Evolutionary conservation across 2,113 vertebrate genomes (phyloP).

Genomic region (rat (Rattus norvegicus)): GRCr8 NC_086027.1:34006001-34006500

Average conservation of each 20-base stretch:
- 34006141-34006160: neutral
- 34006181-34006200: neutral
- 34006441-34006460: neutral
- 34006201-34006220: neutral
- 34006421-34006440: neutral
- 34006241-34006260: neutral
- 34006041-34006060: slow-evolving; percentile 63
- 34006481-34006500: neutral
- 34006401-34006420: neutral
- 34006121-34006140: slow-evolving; percentile 10
- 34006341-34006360: neutral
- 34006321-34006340: neutral
- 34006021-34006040: slow-evolving; percentile 64
- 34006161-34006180: neutral
- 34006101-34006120: slow-evolving; percentile 37
- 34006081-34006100: slow-evolving; percentile 48
- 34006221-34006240: neutral
- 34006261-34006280: neutral
- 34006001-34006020: slow-evolving; percentile 68
- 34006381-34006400: neutral
- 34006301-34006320: neutral
- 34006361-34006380: neutral
- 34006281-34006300: neutral
- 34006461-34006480: neutral
- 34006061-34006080: slow-evolving; percentile 59